Base-by-base conservation (phyloP, 2,888 invertebrate species). In the Lasioglossum calceatum region DNA sequence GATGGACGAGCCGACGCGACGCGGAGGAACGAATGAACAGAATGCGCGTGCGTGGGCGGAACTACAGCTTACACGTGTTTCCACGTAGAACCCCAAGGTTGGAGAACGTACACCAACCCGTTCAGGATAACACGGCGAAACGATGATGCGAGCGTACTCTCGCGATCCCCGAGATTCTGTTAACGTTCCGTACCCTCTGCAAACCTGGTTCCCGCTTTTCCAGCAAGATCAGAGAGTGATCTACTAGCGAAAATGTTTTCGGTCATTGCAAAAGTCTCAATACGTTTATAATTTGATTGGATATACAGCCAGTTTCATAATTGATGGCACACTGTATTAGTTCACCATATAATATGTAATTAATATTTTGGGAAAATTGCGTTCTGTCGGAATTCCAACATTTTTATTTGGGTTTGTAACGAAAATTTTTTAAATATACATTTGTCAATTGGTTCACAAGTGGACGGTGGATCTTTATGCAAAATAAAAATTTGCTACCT, bases 31-130 rank as follows among this genome's bases (percentile, higher is more conserved):
- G 85, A 86, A 84, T 83, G 82, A 71, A 79, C 81, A 87, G 91
- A 92, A 92, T 91, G 90, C 88, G 90, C 91, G 90, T 91, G 94
- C 93, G 94, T 93, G 94, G 94, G 93, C 91, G 92, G 93, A 87
- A 88, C 92, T 88, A 75, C 64, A 82, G 86, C 85, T 85, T 85
- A 87, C 90, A 87, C 87, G 85, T 88, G 88, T 88, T 88, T 87
- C 87, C 77, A 87, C 85, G 86, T 84, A 84, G 79, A 85, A 89
- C 89, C 87, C 89, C 88, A 89, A 88, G 93, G 93, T 92, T 92
- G 91, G 91, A 92, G 94, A 92, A 93, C 92, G 92, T 91, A 92
- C 93, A 92, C 93, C 92, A 92, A 92, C 92, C 39, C 70, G 70
- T 10, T 12, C 61, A 47, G 75, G 76, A 79, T 73, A 76, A 82